These are phyloP conservation scores for Keiferia lycopersicella DNA, from an alignment of 2,888 invertebrate genomes.

Conservation along the genomic window DNA sequence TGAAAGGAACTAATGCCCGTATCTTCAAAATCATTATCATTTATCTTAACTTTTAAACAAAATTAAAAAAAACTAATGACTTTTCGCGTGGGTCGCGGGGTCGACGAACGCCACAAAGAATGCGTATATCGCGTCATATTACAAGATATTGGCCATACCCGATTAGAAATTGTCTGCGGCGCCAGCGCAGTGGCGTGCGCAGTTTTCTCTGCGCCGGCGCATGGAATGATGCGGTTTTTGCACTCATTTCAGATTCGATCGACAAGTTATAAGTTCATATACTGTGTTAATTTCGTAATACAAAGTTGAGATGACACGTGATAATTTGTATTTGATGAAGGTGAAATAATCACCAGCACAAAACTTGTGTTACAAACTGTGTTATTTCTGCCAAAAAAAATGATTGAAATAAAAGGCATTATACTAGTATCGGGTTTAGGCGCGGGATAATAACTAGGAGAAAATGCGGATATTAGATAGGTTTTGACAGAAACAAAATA, in stretches of 20 bases:
- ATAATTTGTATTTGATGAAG: neutral
- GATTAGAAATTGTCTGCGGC: conserved; percentile 21
- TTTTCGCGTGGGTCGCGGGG: neutral
- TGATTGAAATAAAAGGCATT: too few relatives aligned
- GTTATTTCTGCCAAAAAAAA: too few relatives aligned
- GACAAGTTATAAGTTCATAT: neutral
- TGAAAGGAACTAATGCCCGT: neutral
- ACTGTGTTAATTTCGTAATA: conserved; percentile 14
- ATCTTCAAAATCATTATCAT: neutral
- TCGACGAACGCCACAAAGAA: neutral
- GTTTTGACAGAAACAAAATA: too few relatives aligned
- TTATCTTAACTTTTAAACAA: neutral
- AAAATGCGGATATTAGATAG: too few relatives aligned
- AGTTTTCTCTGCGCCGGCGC: conserved; percentile 18
- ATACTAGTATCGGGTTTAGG: too few relatives aligned
- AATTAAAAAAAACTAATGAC: neutral
- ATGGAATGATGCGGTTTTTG: conserved; percentile 12
- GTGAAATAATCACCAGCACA: too few relatives aligned
- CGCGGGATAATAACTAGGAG: too few relatives aligned
- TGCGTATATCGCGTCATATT: neutral
- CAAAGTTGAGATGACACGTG: neutral
- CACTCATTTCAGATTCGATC: conserved; percentile 8
- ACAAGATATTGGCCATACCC: neutral
- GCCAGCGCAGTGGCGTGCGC: conserved; percentile 2
- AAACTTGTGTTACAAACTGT: too few relatives aligned